A percentile compares a stretch with the other conserved stretches of the same genome.
Conservation (phyloP, 2,797 vertebrate genomes). For the Lacerta bilineata region DNA sequence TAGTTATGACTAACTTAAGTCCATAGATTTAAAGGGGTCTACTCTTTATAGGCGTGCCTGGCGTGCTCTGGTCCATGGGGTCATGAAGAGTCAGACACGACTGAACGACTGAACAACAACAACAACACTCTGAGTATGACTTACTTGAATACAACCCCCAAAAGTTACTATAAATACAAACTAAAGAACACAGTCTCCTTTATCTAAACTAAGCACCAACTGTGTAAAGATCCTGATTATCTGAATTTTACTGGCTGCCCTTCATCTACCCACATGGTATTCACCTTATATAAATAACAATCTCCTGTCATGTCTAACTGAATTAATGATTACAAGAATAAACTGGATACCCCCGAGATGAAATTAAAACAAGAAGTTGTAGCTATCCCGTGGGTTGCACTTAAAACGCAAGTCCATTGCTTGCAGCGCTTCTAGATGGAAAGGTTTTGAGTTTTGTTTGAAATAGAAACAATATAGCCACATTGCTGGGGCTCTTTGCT, state of each 20-base stretch:
- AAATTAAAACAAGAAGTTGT: conserved; percentile 7
- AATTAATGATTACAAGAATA: conserved; percentile 7
- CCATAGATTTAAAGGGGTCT: too few relatives aligned
- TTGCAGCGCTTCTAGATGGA: conserved; percentile 24
- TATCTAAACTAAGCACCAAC: neutral
- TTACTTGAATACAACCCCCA: too few relatives aligned
- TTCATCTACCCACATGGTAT: neutral
- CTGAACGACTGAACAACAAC: too few relatives aligned
- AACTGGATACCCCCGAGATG: neutral
- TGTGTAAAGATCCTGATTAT: neutral
- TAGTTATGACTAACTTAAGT: neutral
- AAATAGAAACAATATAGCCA: neutral
- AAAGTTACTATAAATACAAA: neutral
- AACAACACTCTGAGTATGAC: too few relatives aligned
- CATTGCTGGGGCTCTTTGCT: conserved; percentile 54
- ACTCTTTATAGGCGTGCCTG: too few relatives aligned
- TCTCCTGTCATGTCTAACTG: neutral
- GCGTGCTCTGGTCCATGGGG: too few relatives aligned
- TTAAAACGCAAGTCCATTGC: conserved; percentile 4
- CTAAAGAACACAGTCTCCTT: neutral
- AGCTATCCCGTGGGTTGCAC: conserved; percentile 2
- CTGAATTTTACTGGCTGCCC: neutral
- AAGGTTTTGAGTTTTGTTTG: neutral
- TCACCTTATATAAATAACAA: neutral
- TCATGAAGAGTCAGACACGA: too few relatives aligned